Evolutionary conservation across 2,797 vertebrate species (phyloP).

Genomic region (Lagorchestes hirsutus): DNA sequence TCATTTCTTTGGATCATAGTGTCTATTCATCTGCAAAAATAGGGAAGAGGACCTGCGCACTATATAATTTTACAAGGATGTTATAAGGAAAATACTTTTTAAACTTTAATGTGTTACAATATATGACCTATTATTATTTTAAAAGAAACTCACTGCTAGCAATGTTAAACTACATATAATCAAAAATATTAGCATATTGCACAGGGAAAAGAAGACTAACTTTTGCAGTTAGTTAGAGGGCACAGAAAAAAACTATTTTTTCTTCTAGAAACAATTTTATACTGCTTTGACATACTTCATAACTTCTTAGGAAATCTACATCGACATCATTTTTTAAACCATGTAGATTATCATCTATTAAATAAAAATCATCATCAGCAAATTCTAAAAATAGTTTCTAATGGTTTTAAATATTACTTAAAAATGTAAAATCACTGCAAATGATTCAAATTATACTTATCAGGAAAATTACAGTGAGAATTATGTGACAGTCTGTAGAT

Average conservation of each 20-base stretch:
- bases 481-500: not conserved
- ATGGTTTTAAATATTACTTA: not conserved
- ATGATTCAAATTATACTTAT: not conserved
- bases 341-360: not conserved
- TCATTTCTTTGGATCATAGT: not conserved
- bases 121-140: not conserved
- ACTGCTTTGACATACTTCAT: not conserved
- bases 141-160: not conserved
- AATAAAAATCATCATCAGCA: not conserved
- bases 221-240: not conserved
- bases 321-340: not conserved
- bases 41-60: not conserved
- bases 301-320: not conserved
- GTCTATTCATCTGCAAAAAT: not conserved
- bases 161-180: not conserved
- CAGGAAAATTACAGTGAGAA: not conserved
- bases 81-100: not conserved
- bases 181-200: not conserved
- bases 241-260: not conserved
- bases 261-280: not conserved
- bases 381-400: not conserved
- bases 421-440: not conserved
- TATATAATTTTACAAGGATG: not conserved
- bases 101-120: not conserved
- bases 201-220: not conserved